phyloP scores from a whole-genome alignment of 2,797 vertebrate species.

The Monodelphis domestica region DNA sequence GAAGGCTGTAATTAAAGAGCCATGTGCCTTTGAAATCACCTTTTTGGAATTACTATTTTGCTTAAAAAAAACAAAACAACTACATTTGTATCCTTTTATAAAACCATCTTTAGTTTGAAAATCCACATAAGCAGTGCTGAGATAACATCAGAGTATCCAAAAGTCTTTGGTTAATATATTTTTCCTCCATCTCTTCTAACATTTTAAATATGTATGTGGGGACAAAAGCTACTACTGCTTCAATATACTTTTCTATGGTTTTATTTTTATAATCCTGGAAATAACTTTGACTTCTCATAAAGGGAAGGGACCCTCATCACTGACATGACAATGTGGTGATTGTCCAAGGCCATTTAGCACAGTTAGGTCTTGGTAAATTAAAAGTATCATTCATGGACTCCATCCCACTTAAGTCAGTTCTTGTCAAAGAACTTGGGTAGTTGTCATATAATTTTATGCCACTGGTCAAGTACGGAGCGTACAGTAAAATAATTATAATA shows the following conservation, averaged over 20 bases:
- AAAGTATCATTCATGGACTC: background rate
- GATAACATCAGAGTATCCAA: slow-evolving; percentile 77
- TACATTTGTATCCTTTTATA: slow-evolving; percentile 80
- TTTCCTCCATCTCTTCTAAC: slow-evolving; percentile 65
- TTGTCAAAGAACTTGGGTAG: background rate
- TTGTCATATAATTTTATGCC: background rate
- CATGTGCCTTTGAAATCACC: slow-evolving; percentile 83
- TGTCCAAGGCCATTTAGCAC: background rate
- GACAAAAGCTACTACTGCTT: background rate
- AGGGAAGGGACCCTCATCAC: background rate
- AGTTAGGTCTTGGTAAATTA: background rate
- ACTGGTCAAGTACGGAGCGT: background rate
- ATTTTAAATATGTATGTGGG: slow-evolving; percentile 63
- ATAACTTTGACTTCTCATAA: background rate
- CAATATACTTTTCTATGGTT: background rate
- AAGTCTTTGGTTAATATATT: slow-evolving; percentile 71
- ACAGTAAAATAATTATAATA: background rate
- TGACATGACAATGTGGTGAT: background rate
- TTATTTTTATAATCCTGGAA: background rate
- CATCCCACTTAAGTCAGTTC: background rate
- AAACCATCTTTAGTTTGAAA: slow-evolving; percentile 77
- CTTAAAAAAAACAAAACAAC: slow-evolving; percentile 80
- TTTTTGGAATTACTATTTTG: slow-evolving; percentile 80
- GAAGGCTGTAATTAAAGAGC: slow-evolving; percentile 83
- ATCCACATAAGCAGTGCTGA: slow-evolving; percentile 71